Evolutionary conservation across 2,113 vertebrate species (phyloP), one percentile per base, ranked within the genome.

Genomic region (Arizona elegans): DNA sequence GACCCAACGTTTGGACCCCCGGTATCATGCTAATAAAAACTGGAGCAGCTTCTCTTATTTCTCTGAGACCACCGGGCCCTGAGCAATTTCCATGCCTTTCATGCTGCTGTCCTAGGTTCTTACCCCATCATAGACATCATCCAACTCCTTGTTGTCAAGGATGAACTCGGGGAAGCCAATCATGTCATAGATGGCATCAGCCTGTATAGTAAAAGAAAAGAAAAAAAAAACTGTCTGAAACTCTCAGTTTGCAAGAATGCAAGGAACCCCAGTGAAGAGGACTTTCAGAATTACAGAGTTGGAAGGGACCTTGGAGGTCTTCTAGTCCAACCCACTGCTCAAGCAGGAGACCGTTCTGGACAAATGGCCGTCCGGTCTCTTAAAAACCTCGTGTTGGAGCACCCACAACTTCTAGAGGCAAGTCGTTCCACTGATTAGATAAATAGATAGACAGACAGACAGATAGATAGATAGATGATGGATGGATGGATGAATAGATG

Each of bases 161-260:
- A 99, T 99, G 97, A 99, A 99, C 95, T 99, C 99, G 0, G 99
- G 99, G 96, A 99, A 99, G 62, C 99, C 99, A 1, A 99, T 99
- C 99, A 99, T 99, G 90, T 99, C 99, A 0, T 99, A 99, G 96
- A 99, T 99, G 10, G 99, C 98, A 0, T 99, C 99, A 0, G 99
- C 99, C 99, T 99, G 94, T 0, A 81, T 19, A 0, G 81, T 93
- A 65, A 93, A 29, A 91, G 58, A 93, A 55, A 85, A 1, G 1
- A 15, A 26, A 33, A 90, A 21, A 53, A 12, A 12, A 9, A 13
- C 4, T 19, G 50, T 5, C 3, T 23, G 24, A 92, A 52, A 17
- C 33, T 56, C 10, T 50, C 54, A 17, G 13, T 2, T 55, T 65
- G 87, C 43, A 88, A 54, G 19, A 29, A 17, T 29, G 50, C 70